Evolutionary conservation across 2,797 vertebrate genomes (phyloP).

Genomic region (Labeo calbasu): DNA sequence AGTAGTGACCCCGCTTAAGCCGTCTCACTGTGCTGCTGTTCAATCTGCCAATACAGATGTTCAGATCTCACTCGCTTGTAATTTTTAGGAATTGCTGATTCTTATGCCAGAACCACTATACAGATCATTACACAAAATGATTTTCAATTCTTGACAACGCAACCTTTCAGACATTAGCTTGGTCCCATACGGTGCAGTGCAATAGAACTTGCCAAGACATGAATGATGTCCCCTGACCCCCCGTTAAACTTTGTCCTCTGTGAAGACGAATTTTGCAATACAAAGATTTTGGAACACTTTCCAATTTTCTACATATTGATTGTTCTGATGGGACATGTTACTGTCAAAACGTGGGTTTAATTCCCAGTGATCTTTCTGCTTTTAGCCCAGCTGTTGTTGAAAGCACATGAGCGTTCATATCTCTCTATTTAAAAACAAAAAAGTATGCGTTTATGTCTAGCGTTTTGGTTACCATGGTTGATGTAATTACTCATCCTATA

Average conservation of each 20-base stretch:
- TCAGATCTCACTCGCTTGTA: neutral
- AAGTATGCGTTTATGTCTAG: neutral
- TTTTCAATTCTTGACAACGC: constrained; percentile 51
- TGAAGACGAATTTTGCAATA: constrained; percentile 14
- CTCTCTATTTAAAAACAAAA: neutral
- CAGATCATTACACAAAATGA: constrained; percentile 57
- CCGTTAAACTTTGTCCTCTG: neutral
- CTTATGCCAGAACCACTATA: constrained; percentile 58
- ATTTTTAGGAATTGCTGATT: neutral
- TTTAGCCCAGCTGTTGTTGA: constrained; percentile 22
- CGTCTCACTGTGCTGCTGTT: neutral
- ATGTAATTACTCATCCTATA: neutral
- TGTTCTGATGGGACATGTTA: neutral
- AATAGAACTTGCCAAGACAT: neutral
- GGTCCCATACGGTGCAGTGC: neutral
- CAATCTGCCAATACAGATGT: constrained; percentile 34
- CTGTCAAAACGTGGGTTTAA: constrained; percentile 5
- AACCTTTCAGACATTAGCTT: constrained; percentile 13
- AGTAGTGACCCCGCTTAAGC: neutral
- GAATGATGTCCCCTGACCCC: constrained; percentile 8
- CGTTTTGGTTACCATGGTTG: neutral
- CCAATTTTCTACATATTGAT: neutral
- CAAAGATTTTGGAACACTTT: neutral
- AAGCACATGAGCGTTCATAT: neutral
- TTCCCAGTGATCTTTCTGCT: neutral